A percentile compares a stretch with the other conserved stretches of the same genome.
phyloP scores from a whole-genome alignment of 2,797 vertebrate species.

The Morelia viridis region DNA sequence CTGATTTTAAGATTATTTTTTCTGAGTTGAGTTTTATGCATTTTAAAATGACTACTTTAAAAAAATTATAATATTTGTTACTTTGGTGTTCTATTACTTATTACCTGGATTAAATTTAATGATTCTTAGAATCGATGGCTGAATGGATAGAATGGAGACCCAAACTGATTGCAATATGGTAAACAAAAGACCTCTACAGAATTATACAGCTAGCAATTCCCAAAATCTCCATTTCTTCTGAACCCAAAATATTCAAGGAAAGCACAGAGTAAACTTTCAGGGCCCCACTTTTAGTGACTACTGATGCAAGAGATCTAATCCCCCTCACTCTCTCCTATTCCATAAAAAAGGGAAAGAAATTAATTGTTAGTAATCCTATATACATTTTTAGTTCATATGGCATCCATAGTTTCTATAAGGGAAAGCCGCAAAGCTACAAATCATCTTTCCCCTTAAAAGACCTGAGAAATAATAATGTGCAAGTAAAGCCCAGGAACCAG shows the following conservation, averaged over 20 bases:
- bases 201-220: background rate
- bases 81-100: background rate
- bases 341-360: background rate
- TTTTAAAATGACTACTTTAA: background rate
- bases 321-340: background rate
- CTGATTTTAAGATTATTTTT: background rate
- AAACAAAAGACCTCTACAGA: background rate
- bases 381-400: background rate
- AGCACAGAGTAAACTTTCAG: background rate
- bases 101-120: background rate
- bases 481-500: background rate
- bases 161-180: background rate
- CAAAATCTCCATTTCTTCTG: background rate
- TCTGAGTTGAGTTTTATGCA: background rate
- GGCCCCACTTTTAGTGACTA: background rate
- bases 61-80: background rate
- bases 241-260: background rate
- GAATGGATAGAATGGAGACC: background rate
- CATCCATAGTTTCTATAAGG: no score
- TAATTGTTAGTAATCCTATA: background rate
- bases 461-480: background rate
- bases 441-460: background rate
- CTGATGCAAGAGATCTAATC: background rate
- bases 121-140: background rate
- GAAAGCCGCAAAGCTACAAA: background rate